Base-by-base conservation (phyloP, 2,888 invertebrate genomes). In the Zygogramma bicolorata region DNA sequence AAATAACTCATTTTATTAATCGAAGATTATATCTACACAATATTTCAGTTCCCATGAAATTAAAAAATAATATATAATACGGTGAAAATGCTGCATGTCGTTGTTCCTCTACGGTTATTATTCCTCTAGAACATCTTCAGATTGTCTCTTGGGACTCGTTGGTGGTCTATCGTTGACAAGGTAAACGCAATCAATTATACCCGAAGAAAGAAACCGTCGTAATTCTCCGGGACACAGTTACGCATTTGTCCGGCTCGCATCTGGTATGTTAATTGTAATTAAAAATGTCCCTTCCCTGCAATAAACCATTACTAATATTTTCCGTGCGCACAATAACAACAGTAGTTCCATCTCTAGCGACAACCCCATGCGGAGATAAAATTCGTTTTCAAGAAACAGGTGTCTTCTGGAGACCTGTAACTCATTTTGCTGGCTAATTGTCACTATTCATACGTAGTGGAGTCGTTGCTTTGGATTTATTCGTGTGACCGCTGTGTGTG, bases 371-470 rank as follows among this genome's bases (percentile, higher is more conserved):
- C 38, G 27, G 70, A 68, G 70, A 70, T 53, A 49, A 29, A 40
- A 66, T 46, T 73, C 68, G 38, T 60, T 75, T 62, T 70, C 68
- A 58, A 40, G 70, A 68, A 72, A 73, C 72, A 75, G 72, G 72
- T 75, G 72, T 65, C 70, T 57, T 62, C 38, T 66, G 31, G 62
- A 29, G 38, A 53, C 53, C 53, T 53, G 27, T 53, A 53, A 53
- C 6, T 53, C 53, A 53, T 53, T 53, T 53, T n/a, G 53, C 53
- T 53, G 53, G 27, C 53, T 53, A 27, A 53, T 53, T 53, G 53
- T 53, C 53, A 53, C 5, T n/a, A 15, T 25, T 53, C 27, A 27
- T 53, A 53, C 13, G 53, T 6, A 1, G 22, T 25, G 27, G 20
- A 25, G 25, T 22, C 53, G 13, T 53, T 53, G n/a, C 53, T n/a